These are phyloP conservation scores for Bombus confusus DNA, from an alignment of 1,140 invertebrate species.

Conservation along the genomic window DNA sequence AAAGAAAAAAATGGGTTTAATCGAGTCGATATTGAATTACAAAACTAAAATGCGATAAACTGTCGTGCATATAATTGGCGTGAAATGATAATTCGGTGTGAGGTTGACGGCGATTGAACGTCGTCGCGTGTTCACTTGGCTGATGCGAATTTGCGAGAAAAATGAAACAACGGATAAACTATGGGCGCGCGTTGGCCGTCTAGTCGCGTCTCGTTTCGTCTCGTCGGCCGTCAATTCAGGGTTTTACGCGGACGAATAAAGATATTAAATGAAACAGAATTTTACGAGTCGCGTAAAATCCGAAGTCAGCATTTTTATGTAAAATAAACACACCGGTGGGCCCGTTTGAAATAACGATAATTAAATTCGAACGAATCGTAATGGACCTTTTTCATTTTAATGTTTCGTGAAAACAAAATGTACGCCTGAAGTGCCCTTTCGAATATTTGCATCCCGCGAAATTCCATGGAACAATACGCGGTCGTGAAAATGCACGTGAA, in stretches of 20 bases:
- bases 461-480: slow-evolving; percentile 67
- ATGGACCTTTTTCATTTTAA: slow-evolving; percentile 70
- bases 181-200: slow-evolving; percentile 28
- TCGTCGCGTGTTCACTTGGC: background rate
- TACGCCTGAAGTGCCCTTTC: slow-evolving; percentile 63
- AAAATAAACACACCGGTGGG: slow-evolving; percentile 60
- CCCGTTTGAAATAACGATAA: slow-evolving; percentile 67
- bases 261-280: slow-evolving; percentile 53
- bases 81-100: slow-evolving; percentile 28
- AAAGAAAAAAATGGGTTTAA: background rate
- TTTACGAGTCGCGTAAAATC: slow-evolving; percentile 54
- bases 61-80: slow-evolving; percentile 41
- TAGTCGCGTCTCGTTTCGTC: background rate
- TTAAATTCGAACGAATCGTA: slow-evolving; percentile 61
- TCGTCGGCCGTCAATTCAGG: background rate
- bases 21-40: slow-evolving; percentile 11
- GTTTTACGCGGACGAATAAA: slow-evolving; percentile 36
- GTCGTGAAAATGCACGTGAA: slow-evolving; percentile 67
- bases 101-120: slow-evolving; percentile 12
- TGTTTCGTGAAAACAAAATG: slow-evolving; percentile 62
- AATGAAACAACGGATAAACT: slow-evolving; percentile 42
- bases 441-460: slow-evolving; percentile 71
- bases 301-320: slow-evolving; percentile 50
- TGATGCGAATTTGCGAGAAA: slow-evolving; percentile 12
- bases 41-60: background rate